Conservation (phyloP, 2,888 invertebrate species). For the Nomada ferruginata region DNA sequence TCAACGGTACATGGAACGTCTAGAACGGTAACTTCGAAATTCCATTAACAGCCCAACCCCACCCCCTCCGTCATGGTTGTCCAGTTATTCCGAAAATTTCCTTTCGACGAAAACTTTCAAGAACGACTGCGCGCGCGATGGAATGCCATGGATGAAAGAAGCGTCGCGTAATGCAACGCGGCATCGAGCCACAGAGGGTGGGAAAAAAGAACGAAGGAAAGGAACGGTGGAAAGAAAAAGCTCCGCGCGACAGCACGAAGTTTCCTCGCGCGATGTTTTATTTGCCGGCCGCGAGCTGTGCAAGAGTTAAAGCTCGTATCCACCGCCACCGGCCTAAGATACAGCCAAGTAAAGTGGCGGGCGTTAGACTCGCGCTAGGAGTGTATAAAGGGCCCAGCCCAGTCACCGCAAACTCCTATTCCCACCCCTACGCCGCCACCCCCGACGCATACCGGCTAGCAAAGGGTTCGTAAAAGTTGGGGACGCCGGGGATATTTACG, state of each 20-base stretch:
- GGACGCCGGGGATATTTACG: conserved; percentile 81
- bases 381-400: conserved; percentile 76
- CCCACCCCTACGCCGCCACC: conserved; percentile 42
- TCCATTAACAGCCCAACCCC: no score
- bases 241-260: conserved; percentile 67
- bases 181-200: not conserved
- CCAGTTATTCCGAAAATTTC: no score
- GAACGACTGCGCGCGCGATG: not conserved
- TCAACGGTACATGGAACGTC: no score
- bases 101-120: not conserved
- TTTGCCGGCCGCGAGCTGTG: conserved; percentile 74
- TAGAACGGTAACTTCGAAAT: no score
- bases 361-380: conserved; percentile 70
- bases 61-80: no score
- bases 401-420: conserved; percentile 73
- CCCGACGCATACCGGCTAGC: conserved; percentile 58
- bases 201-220: conserved; percentile 5
- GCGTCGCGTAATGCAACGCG: conserved; percentile 49
- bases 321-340: conserved; percentile 63
- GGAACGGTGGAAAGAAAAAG: conserved; percentile 58
- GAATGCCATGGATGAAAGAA: conserved; percentile 8
- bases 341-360: conserved; percentile 71
- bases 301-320: conserved; percentile 75
- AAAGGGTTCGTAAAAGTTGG: conserved; percentile 81
- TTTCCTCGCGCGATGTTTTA: conserved; percentile 76